Evolutionary conservation across 2,113 vertebrate species (phyloP).

Genomic region (Microcebus ravelobensis): DNA sequence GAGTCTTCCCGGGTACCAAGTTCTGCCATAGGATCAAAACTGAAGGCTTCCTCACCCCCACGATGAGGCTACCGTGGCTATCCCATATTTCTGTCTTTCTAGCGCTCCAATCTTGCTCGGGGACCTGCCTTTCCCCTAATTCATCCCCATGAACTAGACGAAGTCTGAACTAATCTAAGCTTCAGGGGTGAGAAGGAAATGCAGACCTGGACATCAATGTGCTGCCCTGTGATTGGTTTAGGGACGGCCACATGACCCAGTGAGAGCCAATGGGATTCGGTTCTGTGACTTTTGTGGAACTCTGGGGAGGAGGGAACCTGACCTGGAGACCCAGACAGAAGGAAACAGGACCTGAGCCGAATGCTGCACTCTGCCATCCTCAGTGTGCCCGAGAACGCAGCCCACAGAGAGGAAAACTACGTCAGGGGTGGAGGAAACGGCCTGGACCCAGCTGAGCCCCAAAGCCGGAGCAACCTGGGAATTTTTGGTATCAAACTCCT

Average conservation of each 20-base stretch:
- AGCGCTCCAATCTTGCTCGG: neutral
- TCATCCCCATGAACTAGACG: neutral
- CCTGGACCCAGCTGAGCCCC: neutral
- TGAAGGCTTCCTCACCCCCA: neutral
- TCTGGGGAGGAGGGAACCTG: neutral
- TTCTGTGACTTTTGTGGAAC: neutral
- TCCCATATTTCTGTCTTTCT: neutral
- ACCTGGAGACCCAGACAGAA: neutral
- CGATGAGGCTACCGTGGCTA: neutral
- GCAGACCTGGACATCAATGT: neutral
- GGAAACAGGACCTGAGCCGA: neutral
- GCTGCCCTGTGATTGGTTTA: neutral
- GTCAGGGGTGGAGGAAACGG: neutral
- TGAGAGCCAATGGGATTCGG: neutral
- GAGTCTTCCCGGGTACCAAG: neutral
- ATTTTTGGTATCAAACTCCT: neutral
- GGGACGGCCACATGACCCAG: neutral
- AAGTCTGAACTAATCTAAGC: neutral
- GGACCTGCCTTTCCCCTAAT: accelerated
- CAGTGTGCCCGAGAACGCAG: neutral
- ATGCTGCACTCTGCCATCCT: neutral
- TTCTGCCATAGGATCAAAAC: neutral
- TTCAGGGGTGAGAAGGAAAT: neutral
- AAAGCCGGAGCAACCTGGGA: neutral
- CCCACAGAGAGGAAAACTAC: neutral